Evolutionary conservation across 2,113 vertebrate species (phyloP), one percentile per base, ranked within the genome.

Genomic region (Laticauda colubrina): DNA sequence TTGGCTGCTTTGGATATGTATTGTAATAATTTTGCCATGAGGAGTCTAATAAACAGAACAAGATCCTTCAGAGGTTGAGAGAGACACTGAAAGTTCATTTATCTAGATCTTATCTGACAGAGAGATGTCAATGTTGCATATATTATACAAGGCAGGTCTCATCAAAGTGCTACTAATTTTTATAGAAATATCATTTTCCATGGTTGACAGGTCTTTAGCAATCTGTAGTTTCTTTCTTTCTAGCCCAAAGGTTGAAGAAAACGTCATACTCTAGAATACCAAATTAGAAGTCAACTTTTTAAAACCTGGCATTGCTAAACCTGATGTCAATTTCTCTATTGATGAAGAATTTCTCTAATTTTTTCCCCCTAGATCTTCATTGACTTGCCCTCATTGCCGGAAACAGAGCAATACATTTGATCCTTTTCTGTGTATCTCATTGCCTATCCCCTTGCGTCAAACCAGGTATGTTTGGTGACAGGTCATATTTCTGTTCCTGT

Each of bases 351-450:
- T 12, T 55, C 12, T 69, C 14, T 0, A 1, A 0, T 92, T 48
- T 61, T 55, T 24, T 81, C 6, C 2, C 1, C 56, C 89, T 96
- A 99, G 99, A 96, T 99, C 99, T 48, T 99, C 98, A 64, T 96
- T 99, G 97, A 99, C 99, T 1, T 99, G 99, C 93, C 99, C 99
- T 64, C 99, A 99, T 96, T 99, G 99, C 97, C 98, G 97, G 97
- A 99, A 98, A 94, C 99, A 99, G 96, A 99, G 99, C 98, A 99
- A 99, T 98, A 99, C 99, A 94, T 99, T 99, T 0, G 99, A 99
- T 94, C 99, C 99, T 0, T 99, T 99, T 96, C 97, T 98, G 89
- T 99, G 99, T 55, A 98, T 99, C 96, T 99, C 99, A 1, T 97
- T 99, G 87, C 99, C 99, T 11, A 99, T 99, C 93, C 98, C 99